Conservation (phyloP, 2,888 invertebrate species). For the Toxonevra muliebris region DNA sequence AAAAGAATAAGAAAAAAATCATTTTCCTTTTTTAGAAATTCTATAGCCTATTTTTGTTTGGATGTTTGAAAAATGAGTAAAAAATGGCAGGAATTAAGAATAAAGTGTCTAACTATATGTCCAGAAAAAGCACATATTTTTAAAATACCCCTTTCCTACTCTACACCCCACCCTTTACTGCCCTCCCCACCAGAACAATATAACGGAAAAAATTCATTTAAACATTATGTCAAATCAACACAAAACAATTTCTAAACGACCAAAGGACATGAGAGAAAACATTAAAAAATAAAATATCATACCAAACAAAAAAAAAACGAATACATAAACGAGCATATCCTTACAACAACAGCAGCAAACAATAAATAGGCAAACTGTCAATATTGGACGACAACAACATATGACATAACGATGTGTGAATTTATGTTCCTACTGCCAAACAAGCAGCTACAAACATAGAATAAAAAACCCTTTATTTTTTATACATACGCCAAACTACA, state of each 20-base stretch:
- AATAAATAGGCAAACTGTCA: background rate
- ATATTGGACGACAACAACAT: conserved; percentile 39
- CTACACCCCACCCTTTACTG: too few species aligned
- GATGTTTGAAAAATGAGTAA: background rate
- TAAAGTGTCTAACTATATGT: too few species aligned
- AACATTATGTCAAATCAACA: conserved; percentile 38
- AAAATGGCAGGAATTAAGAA: background rate
- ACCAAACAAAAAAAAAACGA: background rate
- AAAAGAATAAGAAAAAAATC: conserved; percentile 18
- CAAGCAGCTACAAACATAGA: background rate
- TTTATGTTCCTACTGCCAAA: conserved; percentile 45
- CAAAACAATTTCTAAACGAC: conserved; percentile 39
- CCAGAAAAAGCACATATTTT: too few species aligned
- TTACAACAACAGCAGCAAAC: background rate
- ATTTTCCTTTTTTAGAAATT: conserved; percentile 2
- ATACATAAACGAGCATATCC: background rate
- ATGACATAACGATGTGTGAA: conserved; percentile 58
- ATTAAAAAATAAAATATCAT: conserved; percentile 23
- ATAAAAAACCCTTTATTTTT: too few species aligned
- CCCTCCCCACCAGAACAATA: too few species aligned
- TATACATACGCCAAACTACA: conserved; percentile 3
- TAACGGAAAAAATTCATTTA: conserved; percentile 29
- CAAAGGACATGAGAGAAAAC: conserved; percentile 27
- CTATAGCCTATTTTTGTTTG: background rate
- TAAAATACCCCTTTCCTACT: background rate